These are phyloP conservation scores for Oxycera nigricornis DNA, from an alignment of 2,888 invertebrate genomes.

Conservation along the genomic window DNA sequence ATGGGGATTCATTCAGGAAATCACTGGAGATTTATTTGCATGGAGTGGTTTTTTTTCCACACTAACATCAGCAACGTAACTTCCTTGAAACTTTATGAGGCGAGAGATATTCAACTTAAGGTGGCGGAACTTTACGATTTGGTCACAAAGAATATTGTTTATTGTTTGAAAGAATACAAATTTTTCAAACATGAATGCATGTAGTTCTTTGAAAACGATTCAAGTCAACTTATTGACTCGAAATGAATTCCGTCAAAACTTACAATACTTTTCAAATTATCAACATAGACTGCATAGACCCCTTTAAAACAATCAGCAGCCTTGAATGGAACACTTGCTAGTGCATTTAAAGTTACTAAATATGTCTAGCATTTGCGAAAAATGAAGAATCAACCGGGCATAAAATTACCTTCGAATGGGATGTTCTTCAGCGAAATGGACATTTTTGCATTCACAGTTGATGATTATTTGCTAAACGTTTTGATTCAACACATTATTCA, in stretches of 20 bases:
- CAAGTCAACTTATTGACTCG: too few relatives aligned
- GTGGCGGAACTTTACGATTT: neutral
- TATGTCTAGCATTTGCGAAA: conserved; percentile 22
- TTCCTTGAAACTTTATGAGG: too few relatives aligned
- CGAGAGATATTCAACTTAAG: neutral
- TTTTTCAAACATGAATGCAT: neutral
- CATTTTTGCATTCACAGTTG: conserved; percentile 3
- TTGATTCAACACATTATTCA: conserved; percentile 20
- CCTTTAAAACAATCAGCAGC: conserved; percentile 8
- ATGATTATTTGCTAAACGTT: conserved; percentile 25
- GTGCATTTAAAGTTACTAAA: conserved; percentile 7
- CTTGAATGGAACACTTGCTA: conserved; percentile 1
- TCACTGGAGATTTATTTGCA: too few relatives aligned
- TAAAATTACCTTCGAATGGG: conserved; percentile 30
- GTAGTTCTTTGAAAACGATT: too few relatives aligned
- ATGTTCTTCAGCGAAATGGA: conserved; percentile 27
- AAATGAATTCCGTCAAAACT: neutral
- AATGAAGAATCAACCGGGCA: conserved; percentile 18
- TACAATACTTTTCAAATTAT: neutral
- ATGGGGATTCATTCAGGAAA: conserved; percentile 7
- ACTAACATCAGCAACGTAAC: too few relatives aligned
- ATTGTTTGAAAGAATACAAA: neutral
- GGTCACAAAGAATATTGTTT: neutral
- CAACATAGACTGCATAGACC: neutral
- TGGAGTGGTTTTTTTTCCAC: too few relatives aligned